Evolutionary conservation across 2,888 invertebrate genomes (phyloP).

Genomic region (Noctuana brunneofusca): DNA sequence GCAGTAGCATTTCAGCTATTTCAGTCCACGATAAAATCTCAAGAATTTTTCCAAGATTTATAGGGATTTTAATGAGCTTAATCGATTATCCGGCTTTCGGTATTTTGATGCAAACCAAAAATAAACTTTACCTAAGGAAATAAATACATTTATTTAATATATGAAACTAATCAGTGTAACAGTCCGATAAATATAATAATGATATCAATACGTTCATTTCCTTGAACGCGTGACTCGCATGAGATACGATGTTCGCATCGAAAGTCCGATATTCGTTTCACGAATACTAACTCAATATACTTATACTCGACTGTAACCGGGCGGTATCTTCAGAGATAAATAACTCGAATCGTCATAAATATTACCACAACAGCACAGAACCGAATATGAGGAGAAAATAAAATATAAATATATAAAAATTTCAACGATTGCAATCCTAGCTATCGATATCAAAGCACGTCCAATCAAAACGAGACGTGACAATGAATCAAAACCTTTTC

Average conservation of each 20-base stretch:
- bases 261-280: constrained; percentile 48
- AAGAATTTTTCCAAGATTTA: constrained; percentile 12
- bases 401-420: constrained; percentile 73
- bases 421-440: constrained; percentile 74
- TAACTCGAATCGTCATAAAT: constrained; percentile 70
- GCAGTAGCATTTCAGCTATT: constrained; percentile 21
- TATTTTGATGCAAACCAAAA: too few species aligned
- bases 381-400: constrained; percentile 71
- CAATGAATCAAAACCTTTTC: constrained; percentile 79
- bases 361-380: constrained; percentile 72
- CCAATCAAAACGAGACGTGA: constrained; percentile 81
- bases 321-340: constrained; percentile 60
- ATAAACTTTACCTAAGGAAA: too few species aligned
- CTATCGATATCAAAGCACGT: constrained; percentile 82
- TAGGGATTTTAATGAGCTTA: constrained; percentile 15
- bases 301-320: constrained; percentile 44
- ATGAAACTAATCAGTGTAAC: constrained; percentile 9
- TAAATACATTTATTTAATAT: neutral
- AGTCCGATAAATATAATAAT: constrained; percentile 22
- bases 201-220: constrained; percentile 20
- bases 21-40: constrained; percentile 19
- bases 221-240: constrained; percentile 16
- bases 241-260: neutral
- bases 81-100: too few species aligned
- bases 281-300: constrained; percentile 44